Percentiles rank a stretch among this genome's conserved stretches.
Evolutionary conservation across 2,797 vertebrate genomes (phyloP).

Genomic region (Acanthurus lineatus): DNA sequence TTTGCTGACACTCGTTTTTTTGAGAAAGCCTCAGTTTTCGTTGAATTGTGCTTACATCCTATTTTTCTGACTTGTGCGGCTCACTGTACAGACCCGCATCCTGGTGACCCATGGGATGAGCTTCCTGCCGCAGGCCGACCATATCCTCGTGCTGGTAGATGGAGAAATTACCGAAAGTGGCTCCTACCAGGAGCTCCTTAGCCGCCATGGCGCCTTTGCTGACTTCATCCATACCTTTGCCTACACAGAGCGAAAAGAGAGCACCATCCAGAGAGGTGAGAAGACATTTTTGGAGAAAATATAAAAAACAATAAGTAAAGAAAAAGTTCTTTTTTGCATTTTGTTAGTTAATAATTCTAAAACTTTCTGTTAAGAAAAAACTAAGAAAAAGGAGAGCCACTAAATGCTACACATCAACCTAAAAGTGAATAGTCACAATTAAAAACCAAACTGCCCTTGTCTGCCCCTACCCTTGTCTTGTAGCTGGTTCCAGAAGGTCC

Average conservation of each 20-base stretch:
- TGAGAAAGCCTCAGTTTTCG: conserved; percentile 51
- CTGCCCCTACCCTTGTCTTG: not conserved
- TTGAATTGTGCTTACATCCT: conserved; percentile 56
- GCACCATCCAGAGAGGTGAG: conserved; percentile 85
- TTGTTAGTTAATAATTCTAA: not conserved
- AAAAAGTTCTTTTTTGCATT: not conserved
- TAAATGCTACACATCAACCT: not conserved
- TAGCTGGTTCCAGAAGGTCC: conserved; percentile 86
- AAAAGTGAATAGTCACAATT: not conserved
- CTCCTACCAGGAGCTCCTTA: conserved; percentile 93
- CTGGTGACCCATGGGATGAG: conserved; percentile 93
- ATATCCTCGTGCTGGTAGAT: conserved; percentile 90
- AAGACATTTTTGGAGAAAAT: not conserved
- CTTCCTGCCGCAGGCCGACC: conserved; percentile 92
- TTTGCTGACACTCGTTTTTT: conserved; percentile 62
- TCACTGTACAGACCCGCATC: conserved; percentile 90
- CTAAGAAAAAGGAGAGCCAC: not conserved
- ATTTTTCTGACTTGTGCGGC: conserved; percentile 62
- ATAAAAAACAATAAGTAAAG: not conserved
- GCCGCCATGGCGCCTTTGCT: conserved; percentile 89
- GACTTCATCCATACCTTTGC: conserved; percentile 90
- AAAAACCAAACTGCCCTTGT: not conserved
- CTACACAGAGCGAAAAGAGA: conserved; percentile 82
- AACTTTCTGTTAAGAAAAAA: not conserved
- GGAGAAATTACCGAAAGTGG: conserved; percentile 93